Evolutionary conservation across 2,888 invertebrate species (phyloP), one percentile per base, ranked within the genome.

Genomic region (Pheosia gnoma): DNA sequence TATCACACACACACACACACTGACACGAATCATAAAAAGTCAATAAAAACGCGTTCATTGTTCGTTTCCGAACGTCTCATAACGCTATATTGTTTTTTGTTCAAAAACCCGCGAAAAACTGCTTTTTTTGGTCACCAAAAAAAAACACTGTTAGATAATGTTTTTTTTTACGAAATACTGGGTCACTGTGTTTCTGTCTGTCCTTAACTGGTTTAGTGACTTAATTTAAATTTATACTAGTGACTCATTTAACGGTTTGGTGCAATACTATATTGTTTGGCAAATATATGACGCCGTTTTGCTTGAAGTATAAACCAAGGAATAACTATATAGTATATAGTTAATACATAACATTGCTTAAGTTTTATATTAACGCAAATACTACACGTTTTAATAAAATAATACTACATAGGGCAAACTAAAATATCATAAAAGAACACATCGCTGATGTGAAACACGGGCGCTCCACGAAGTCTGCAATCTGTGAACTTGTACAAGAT

Each of bases 111-210:
- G 78, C 75, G 75, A 81, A 85, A 89, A 89, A 86, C 78, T 54
- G 52, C 38, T 65, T 67, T 68, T 68, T 72, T 71, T 60, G 55
- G 63, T 45, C 59, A 60, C n/a, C 55, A 43, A 59, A 59, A 70
- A 71, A 68, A 67, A 74, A 70, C 66, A 62, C 61, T 66, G 70
- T 74, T 72, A 67, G 68, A 69, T 72, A 68, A 74, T 75, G 74
- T 76, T 78, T 80, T 81, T 82, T 79, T 78, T 73, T 68, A 63
- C 60, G 47, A 63, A 83, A 81, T 83, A 81, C 82, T 90, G 79
- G 90, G 90, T 90, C 89, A 91, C 81, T 83, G 80, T 84, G 86
- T 85, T 83, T 85, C 65, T 74, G 76, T 80, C 78, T 83, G 85
- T 88, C 84, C 82, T 88, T 85, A 80, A 79, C 80, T 71, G 77